A percentile compares a stretch with the other conserved stretches of the same genome.
Evolutionary conservation across 2,797 vertebrate species (phyloP).

Genomic region (Sarcoramphus papa): DNA sequence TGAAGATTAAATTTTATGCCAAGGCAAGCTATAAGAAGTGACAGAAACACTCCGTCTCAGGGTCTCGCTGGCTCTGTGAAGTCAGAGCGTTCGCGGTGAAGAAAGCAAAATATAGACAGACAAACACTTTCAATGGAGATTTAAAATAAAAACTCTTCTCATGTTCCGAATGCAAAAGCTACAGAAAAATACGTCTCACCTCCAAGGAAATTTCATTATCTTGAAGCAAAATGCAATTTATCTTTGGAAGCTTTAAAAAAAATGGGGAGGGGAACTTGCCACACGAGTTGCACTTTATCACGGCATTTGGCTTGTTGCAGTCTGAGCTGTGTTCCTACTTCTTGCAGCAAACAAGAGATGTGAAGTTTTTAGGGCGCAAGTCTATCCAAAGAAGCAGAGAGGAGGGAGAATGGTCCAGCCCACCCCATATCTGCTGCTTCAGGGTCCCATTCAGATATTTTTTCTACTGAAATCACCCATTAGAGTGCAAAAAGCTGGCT

Average conservation of each 20-base stretch:
- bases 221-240: constrained; percentile 15
- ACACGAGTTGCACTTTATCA: background rate
- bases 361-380: background rate
- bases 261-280: background rate
- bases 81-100: constrained; percentile 17
- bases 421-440: background rate
- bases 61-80: constrained; percentile 35
- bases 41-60: constrained; percentile 2
- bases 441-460: background rate
- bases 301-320: background rate
- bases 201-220: constrained; percentile 44
- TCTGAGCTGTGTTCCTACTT: background rate
- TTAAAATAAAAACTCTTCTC: constrained; percentile 45
- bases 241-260: background rate
- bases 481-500: background rate
- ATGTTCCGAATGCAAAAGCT: constrained; percentile 26
- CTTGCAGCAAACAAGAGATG: background rate
- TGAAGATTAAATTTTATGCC: constrained; percentile 43
- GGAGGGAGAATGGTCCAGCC: background rate
- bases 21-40: constrained; percentile 33
- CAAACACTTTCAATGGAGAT: constrained; percentile 35
- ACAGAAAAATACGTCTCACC: background rate
- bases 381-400: background rate
- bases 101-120: constrained; percentile 43
- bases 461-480: background rate